Conservation (phyloP, 2,113 vertebrate species). For the Aphyosemion australe region DNA sequence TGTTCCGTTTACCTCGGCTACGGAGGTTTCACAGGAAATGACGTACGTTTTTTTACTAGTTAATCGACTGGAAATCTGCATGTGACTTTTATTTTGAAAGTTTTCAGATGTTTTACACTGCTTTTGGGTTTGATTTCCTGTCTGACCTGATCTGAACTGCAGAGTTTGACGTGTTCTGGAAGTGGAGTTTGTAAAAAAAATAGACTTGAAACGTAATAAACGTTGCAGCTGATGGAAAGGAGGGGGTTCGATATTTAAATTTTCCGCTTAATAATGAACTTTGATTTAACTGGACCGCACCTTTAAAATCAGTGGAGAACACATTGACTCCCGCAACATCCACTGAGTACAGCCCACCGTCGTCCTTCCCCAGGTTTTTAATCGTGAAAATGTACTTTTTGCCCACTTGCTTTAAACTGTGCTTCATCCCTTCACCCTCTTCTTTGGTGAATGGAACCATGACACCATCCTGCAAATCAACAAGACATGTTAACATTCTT, state of each 20-base stretch:
- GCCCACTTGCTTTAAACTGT: conserved; percentile 80
- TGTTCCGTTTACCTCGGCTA: too few relatives aligned
- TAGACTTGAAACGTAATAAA: background rate
- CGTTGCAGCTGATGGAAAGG: too few relatives aligned
- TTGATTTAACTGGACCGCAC: conserved; percentile 61
- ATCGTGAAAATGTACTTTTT: conserved; percentile 85
- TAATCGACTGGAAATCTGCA: too few relatives aligned
- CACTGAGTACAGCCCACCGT: conserved; percentile 89
- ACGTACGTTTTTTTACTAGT: too few relatives aligned
- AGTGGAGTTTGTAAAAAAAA: background rate
- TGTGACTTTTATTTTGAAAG: too few relatives aligned
- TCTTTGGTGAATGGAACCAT: conserved; percentile 79
- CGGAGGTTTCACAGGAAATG: too few relatives aligned
- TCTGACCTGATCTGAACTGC: too few relatives aligned
- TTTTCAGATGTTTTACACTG: too few relatives aligned
- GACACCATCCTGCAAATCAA: conserved; percentile 80
- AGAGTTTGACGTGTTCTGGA: too few relatives aligned
- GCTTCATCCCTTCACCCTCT: conserved; percentile 58
- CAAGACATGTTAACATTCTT: background rate
- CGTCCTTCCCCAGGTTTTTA: conserved; percentile 79
- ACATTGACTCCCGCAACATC: conserved; percentile 84
- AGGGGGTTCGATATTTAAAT: too few relatives aligned
- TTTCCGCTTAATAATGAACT: too few relatives aligned
- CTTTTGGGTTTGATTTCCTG: too few relatives aligned
- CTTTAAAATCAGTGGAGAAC: conserved; percentile 86